Percentiles rank a stretch among this genome's conserved stretches.
Evolutionary conservation across 1,140 invertebrate genomes (phyloP).

Genomic region (Ceratosolen fusciceps): DNA sequence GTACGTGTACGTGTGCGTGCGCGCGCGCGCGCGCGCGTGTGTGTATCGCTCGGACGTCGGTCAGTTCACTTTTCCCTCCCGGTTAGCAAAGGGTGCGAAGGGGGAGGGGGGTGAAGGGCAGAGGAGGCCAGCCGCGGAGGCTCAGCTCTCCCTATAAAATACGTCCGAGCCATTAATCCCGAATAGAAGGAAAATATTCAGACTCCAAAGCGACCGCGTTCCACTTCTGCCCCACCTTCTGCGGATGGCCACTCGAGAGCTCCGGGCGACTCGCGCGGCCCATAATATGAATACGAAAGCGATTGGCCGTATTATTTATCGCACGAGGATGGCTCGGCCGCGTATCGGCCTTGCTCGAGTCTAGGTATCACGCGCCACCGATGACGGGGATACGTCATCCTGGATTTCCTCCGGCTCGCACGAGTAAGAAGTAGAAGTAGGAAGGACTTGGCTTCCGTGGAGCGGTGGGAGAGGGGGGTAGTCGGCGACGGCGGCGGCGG

Average conservation of each 20-base stretch:
- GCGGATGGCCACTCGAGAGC: too few species aligned
- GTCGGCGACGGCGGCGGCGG: too few species aligned
- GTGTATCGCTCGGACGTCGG: constrained; percentile 68
- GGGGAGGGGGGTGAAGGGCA: too few species aligned
- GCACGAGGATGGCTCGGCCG: constrained; percentile 45
- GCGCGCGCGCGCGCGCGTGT: too few species aligned
- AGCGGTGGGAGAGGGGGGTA: too few species aligned
- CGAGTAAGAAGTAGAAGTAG: neutral
- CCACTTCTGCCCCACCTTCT: neutral
- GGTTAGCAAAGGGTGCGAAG: neutral
- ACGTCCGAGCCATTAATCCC: constrained; percentile 71
- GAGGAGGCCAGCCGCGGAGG: constrained; percentile 36
- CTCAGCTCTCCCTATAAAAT: constrained; percentile 67
- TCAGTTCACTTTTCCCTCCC: constrained; percentile 58
- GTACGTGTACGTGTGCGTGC: too few species aligned
- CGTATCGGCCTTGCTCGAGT: constrained; percentile 23
- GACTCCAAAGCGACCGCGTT: constrained; percentile 63
- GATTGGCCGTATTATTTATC: constrained; percentile 68
- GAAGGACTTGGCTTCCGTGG: neutral
- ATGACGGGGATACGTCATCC: constrained; percentile 37
- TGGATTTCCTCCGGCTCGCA: neutral
- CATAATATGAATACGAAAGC: constrained; percentile 72
- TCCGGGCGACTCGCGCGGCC: constrained; percentile 50
- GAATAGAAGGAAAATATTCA: constrained; percentile 72
- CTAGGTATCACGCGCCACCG: constrained; percentile 51